Conservation (phyloP, 2,113 vertebrate species). For the Actinemys pallida region DNA sequence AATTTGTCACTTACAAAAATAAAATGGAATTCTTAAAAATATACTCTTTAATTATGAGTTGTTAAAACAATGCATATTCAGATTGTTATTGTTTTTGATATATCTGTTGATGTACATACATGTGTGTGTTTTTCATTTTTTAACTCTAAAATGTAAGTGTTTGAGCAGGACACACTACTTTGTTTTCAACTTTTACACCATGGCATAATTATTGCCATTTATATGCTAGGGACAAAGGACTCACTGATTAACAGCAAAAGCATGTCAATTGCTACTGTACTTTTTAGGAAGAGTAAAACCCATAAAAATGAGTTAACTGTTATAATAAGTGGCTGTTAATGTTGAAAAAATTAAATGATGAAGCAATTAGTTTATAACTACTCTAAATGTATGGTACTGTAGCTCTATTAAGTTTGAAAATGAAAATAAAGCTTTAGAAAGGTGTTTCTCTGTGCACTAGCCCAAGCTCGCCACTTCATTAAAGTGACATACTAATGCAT, state of each 20-base stretch:
- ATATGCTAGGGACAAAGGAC: not conserved
- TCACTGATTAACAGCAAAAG: not conserved
- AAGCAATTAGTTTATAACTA: not conserved
- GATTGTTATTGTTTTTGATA: not conserved
- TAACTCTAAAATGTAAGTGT: not conserved
- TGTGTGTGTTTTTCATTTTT: not conserved
- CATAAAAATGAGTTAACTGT: not conserved
- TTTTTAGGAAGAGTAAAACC: not conserved
- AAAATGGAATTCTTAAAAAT: not conserved
- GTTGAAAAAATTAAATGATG: not conserved
- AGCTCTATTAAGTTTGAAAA: not conserved
- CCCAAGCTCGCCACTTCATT: not conserved
- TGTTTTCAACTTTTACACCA: not conserved
- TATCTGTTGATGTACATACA: too few species aligned
- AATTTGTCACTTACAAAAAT: not conserved
- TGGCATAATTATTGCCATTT: not conserved
- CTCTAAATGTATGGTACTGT: not conserved
- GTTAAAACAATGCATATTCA: not conserved
- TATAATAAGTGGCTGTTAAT: not conserved
- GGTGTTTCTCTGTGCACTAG: not conserved
- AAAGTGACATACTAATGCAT: not conserved
- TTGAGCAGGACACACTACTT: not conserved
- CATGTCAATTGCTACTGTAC: fast-evolving
- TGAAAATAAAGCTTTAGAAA: not conserved
- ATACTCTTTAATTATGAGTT: not conserved